Base-by-base conservation (phyloP, 2,888 invertebrate genomes). In the Hanleya hanleyi region DNA sequence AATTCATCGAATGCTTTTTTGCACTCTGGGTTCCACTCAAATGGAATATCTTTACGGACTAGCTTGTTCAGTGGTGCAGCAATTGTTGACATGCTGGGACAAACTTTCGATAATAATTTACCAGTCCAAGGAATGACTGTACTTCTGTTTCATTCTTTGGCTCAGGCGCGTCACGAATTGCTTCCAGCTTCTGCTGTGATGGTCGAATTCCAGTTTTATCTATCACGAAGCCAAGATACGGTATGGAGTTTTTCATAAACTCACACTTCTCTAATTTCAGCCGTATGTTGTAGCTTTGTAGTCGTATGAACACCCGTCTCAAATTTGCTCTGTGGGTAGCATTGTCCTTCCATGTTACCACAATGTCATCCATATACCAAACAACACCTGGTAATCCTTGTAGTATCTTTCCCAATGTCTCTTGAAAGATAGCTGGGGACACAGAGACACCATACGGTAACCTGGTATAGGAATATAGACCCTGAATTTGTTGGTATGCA, bases 51-150 rank as follows among this genome's bases (percentile, higher is more conserved):
- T 49, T 79, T 81, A 33, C 77, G 41, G 12, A 77, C 41, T 18
- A 82, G 36, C 15, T 76, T 32, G 51, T 84, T 73, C n/a, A 86
- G 65, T 18, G 86, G 83, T 4, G 71, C 75, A 4, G 76, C 41
- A 18, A 71, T 12, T n/a, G 74, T 74, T 5, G 82, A 61, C 50
- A 84, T 35, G 26, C 78, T 74, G 9, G 80, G 9, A 87, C 67
- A 64, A 83, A 84, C 47, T 81, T 80, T 5, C 72, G 77, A 57
- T 85, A 86, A 67, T 82, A 82, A 35, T 83, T 82, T 0, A 87
- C 61, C 37, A 84, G 69, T 6, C 85, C 81, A 7, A 84, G 49
- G 66, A 81, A 84, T 0, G 82, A 77, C 9, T 77, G 71, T n/a
- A 86, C 69, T 51, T 86, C 75, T 33, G 73, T 72, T 6, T 81